A percentile compares a stretch with the other conserved stretches of the same genome.
Evolutionary conservation across 2,797 vertebrate species (phyloP).

Genomic region (Tragopan temminckii): DNA sequence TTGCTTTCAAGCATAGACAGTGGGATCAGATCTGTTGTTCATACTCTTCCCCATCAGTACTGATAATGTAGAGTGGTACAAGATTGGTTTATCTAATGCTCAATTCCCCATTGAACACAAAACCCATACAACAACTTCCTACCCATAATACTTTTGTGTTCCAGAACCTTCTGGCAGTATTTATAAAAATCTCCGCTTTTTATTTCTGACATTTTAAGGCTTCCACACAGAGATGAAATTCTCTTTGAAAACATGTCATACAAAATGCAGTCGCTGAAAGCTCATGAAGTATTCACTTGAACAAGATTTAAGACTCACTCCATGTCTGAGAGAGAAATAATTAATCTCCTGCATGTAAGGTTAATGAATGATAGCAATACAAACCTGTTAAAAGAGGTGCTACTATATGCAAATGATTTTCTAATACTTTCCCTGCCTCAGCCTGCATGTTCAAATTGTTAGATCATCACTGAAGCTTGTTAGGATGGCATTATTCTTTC

Average conservation of each 20-base stretch:
- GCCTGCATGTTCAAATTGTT: background rate
- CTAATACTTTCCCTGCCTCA: background rate
- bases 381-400: background rate
- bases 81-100: background rate
- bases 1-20: background rate
- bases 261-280: background rate
- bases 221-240: background rate
- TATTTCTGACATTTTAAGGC: background rate
- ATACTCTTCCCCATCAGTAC: background rate
- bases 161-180: background rate
- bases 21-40: background rate
- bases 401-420: background rate
- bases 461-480: background rate
- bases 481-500: background rate
- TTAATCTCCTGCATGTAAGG: background rate
- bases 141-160: background rate
- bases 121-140: background rate
- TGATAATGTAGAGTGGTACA: background rate
- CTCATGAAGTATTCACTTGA: slow-evolving; percentile 3
- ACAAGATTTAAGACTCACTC: background rate
- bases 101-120: background rate
- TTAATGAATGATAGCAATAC: background rate
- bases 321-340: background rate
- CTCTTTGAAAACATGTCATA: background rate
- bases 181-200: background rate